phyloP scores from a whole-genome alignment of 1,140 invertebrate genomes.

The Dendrolimus kikuchii region DNA sequence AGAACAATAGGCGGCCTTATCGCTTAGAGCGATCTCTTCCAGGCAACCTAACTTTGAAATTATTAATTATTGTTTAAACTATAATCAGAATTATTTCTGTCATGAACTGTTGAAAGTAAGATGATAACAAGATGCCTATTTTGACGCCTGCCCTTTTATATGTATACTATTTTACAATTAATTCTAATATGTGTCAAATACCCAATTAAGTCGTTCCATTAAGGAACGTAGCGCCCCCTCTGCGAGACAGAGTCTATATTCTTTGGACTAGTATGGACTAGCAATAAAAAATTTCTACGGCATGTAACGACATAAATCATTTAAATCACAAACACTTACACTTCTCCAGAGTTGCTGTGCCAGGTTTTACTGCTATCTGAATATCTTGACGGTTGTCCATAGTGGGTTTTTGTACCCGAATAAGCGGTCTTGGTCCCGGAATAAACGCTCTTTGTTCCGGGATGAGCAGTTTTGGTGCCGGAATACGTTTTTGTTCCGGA shows the following conservation, averaged over 20 bases:
- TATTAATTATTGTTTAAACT: too few species aligned
- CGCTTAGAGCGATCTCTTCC: too few species aligned
- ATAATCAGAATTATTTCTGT: too few species aligned
- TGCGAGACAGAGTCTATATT: too few species aligned
- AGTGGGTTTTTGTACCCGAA: constrained; percentile 16
- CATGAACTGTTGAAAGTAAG: too few species aligned
- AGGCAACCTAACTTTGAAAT: too few species aligned
- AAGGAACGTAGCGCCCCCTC: too few species aligned
- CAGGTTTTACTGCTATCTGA: constrained; percentile 26
- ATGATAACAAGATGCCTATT: too few species aligned
- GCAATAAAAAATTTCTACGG: not conserved
- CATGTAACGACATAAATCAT: too few species aligned
- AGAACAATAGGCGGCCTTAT: too few species aligned
- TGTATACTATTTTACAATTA: constrained; percentile 1
- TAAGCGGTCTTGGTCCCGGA: constrained; percentile 25
- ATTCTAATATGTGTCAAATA: not conserved
- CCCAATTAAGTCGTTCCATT: too few species aligned
- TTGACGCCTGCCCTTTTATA: not conserved
- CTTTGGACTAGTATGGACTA: constrained; percentile 1
- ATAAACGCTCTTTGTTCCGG: constrained; percentile 31
- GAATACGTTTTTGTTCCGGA: constrained; percentile 22
- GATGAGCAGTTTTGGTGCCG: constrained; percentile 32
- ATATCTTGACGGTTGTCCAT: constrained; percentile 9
- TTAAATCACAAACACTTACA: constrained; percentile 28
- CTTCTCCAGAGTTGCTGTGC: constrained; percentile 27